Evolutionary conservation across 2,797 vertebrate species (phyloP), one percentile per base, ranked within the genome.

Genomic region (Diglossa cyanea): DNA sequence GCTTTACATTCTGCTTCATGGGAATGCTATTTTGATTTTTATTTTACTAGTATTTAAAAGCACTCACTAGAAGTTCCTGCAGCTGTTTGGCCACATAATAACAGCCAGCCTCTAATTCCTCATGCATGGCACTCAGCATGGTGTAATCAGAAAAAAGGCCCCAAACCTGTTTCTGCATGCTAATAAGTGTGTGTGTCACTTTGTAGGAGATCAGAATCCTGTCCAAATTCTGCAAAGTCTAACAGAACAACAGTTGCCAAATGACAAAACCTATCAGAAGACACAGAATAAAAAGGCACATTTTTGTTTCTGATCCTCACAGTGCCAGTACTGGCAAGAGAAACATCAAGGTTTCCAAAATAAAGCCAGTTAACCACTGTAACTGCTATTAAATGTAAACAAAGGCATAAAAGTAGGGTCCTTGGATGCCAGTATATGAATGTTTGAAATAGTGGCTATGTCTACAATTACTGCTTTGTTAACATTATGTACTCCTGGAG

Each of bases 251-350:
- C 92, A 96, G 95, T 93, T 93, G 90, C 90, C 71, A 95, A 95
- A 90, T 91, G 90, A 93, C 95, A 96, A 86, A 89, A 85, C 54
- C 83, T 86, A 96, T 96, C 85, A 95, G 87, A 97, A 94, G 53
- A 77, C 85, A 88, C 73, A 83, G 47, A 93, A n/a, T 89, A 93
- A 90, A 96, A 95, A 96, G 65, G 35, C 76, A 88, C 26, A 25
- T 91, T 78, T 94, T 78, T 92, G 70, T 84, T 95, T 88, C 86
- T 93, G 74, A 95, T 92, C 84, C 87, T 95, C 82, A 82, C 54
- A 91, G 91, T 10, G 11, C 85, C 71, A 74, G 35, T 77, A 88
- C 35, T 28, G 53, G 88, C 79, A 93, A 75, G 60, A 84, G 51
- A 55, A 94, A 79, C 13, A 30, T 76, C 88, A 92, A 76, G 26